These are phyloP conservation scores for Buceros bicornis DNA, from an alignment of 2,797 vertebrate species.

Conservation along the genomic window DNA sequence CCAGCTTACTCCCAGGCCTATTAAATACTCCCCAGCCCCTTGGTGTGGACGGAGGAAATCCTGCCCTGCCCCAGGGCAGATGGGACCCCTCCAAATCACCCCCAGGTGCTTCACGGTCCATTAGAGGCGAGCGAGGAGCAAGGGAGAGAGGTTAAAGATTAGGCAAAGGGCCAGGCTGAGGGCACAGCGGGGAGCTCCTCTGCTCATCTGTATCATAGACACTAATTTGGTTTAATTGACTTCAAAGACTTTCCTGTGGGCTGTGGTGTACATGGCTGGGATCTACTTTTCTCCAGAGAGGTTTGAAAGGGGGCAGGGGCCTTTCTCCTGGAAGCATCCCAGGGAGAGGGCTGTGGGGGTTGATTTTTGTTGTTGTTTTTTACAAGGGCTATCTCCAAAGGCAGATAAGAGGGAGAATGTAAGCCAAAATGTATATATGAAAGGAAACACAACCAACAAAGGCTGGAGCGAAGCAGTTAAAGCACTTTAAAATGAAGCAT, in stretches of 20 bases:
- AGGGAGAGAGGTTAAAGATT: constrained; percentile 54
- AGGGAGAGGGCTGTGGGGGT: background rate
- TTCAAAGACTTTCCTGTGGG: constrained; percentile 65
- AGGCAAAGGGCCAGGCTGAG: background rate
- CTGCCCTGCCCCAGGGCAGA: constrained; percentile 25
- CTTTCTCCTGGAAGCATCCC: constrained; percentile 41
- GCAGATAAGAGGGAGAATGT: constrained; percentile 26
- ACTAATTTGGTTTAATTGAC: constrained; percentile 76
- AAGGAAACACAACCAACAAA: background rate
- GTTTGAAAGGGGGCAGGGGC: background rate
- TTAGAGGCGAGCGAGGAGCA: constrained; percentile 4
- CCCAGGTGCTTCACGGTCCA: constrained; percentile 62
- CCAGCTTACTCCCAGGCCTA: background rate
- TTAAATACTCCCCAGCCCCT: background rate
- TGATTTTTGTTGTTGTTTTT: background rate
- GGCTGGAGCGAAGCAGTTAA: constrained; percentile 29
- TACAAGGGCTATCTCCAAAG: constrained; percentile 22
- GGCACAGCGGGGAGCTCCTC: constrained; percentile 29
- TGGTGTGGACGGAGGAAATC: background rate
- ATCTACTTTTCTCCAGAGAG: constrained; percentile 2
- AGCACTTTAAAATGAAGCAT: constrained; percentile 24
- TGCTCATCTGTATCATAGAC: constrained; percentile 62
- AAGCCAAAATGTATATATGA: constrained; percentile 14
- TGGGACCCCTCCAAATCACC: constrained; percentile 34
- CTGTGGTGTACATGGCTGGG: background rate